Evolutionary conservation across 2,888 invertebrate species (phyloP).

Genomic region (Melitaea athalia): DNA sequence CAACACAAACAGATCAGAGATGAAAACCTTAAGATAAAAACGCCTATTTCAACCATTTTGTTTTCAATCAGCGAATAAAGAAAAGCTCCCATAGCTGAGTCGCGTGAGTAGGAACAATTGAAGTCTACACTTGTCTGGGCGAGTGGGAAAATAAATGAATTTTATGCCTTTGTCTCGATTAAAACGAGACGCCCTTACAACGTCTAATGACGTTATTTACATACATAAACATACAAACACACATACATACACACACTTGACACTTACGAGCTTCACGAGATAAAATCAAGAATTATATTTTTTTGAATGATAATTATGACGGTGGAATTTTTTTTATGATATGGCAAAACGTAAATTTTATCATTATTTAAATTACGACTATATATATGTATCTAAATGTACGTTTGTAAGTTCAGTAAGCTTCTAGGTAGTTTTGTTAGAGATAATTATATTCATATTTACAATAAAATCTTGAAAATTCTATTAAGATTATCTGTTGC

Average conservation of each 20-base stretch:
- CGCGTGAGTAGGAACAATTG: slow-evolving; percentile 25
- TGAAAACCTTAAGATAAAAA: neutral
- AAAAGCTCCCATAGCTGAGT: slow-evolving; percentile 13
- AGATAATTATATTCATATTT: too few relatives aligned
- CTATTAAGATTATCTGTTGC: too few relatives aligned
- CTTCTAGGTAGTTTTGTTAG: too few relatives aligned
- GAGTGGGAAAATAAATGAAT: neutral
- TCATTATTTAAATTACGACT: too few relatives aligned
- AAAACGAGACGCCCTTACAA: neutral
- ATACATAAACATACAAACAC: neutral
- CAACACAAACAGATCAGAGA: too few relatives aligned
- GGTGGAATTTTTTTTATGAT: too few relatives aligned
- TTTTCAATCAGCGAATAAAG: neutral
- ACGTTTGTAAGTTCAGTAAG: too few relatives aligned
- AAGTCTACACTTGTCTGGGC: slow-evolving; percentile 7
- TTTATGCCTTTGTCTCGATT: neutral
- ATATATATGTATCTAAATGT: too few relatives aligned
- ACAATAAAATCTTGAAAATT: too few relatives aligned
- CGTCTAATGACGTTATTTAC: slow-evolving; percentile 15
- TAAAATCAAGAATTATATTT: neutral
- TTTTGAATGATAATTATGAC: too few relatives aligned
- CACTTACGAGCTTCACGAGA: neutral
- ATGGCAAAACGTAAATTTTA: neutral
- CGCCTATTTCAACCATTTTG: neutral
- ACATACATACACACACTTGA: neutral